Evolutionary conservation across 2,113 vertebrate genomes (phyloP).

Genomic region (Gavialis gangeticus): DNA sequence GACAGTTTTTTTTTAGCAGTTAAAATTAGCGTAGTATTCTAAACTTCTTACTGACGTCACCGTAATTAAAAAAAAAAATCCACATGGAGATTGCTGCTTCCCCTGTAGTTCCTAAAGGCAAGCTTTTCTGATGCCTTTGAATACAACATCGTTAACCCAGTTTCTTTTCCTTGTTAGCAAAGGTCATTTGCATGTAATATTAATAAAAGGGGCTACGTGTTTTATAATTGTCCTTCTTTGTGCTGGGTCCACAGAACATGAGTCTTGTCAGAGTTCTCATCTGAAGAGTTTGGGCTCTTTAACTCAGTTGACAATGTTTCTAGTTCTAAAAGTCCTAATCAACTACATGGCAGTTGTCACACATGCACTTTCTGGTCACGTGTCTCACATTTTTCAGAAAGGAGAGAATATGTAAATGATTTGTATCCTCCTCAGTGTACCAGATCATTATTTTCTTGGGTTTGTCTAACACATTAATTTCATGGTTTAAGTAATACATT

Average conservation of each 20-base stretch:
- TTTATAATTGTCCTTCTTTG: background rate
- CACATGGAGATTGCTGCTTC: background rate
- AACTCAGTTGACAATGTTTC: background rate
- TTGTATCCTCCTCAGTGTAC: background rate
- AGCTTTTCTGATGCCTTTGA: slow-evolving; percentile 4
- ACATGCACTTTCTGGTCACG: background rate
- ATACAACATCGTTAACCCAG: background rate
- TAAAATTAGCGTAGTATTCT: background rate
- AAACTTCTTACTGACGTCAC: background rate
- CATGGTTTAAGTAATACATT: background rate
- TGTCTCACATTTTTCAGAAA: background rate
- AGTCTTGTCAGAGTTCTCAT: background rate
- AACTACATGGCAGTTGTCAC: background rate
- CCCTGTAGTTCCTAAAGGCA: background rate
- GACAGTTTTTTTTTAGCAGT: background rate
- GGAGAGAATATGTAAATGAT: background rate
- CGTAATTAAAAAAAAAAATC: background rate
- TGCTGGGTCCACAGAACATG: background rate
- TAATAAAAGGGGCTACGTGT: background rate
- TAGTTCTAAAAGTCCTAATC: background rate
- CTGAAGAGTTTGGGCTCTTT: background rate
- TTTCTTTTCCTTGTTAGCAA: slow-evolving; percentile 15
- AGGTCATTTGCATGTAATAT: background rate
- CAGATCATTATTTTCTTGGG: background rate
- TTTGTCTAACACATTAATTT: background rate